Percentiles rank a stretch among this genome's conserved stretches.
phyloP scores from a whole-genome alignment of 1,140 invertebrate genomes.

The Pseudomyrmex dendroicus region DNA sequence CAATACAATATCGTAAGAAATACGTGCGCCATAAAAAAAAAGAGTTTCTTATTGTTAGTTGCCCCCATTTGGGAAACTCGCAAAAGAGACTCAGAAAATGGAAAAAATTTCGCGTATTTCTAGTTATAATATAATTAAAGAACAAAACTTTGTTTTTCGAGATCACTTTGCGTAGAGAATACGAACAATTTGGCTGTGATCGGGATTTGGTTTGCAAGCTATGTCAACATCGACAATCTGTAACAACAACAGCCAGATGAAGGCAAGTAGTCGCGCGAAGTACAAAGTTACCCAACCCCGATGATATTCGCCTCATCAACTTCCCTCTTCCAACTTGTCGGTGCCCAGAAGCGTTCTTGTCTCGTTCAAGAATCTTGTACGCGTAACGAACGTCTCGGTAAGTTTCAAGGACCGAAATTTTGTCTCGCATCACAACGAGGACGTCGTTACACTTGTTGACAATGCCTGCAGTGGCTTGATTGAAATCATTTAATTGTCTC shows the following conservation, averaged over 20 bases:
- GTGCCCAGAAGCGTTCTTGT: slow-evolving; percentile 50
- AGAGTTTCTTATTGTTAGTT: not conserved
- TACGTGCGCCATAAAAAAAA: no score
- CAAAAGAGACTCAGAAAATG: not conserved
- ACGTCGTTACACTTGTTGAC: slow-evolving; percentile 42
- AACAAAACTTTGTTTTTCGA: not conserved
- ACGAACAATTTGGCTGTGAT: slow-evolving; percentile 18
- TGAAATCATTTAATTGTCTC: slow-evolving; percentile 19
- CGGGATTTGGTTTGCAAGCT: slow-evolving; percentile 22
- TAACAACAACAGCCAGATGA: slow-evolving; percentile 20
- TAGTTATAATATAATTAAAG: not conserved
- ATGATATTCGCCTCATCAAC: slow-evolving; percentile 56
- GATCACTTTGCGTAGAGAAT: not conserved
- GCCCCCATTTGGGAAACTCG: not conserved
- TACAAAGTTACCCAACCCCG: slow-evolving; percentile 39
- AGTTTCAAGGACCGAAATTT: slow-evolving; percentile 56
- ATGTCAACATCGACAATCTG: slow-evolving; percentile 15
- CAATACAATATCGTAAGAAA: no score
- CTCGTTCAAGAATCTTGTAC: slow-evolving; percentile 55
- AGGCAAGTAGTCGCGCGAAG: slow-evolving; percentile 44
- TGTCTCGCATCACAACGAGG: slow-evolving; percentile 26
- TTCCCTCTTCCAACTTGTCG: slow-evolving; percentile 42
- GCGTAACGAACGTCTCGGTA: slow-evolving; percentile 58
- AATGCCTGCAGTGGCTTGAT: not conserved
- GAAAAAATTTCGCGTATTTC: not conserved